Evolutionary conservation across 2,888 invertebrate genomes (phyloP).

Genomic region (Protonemura montana): DNA sequence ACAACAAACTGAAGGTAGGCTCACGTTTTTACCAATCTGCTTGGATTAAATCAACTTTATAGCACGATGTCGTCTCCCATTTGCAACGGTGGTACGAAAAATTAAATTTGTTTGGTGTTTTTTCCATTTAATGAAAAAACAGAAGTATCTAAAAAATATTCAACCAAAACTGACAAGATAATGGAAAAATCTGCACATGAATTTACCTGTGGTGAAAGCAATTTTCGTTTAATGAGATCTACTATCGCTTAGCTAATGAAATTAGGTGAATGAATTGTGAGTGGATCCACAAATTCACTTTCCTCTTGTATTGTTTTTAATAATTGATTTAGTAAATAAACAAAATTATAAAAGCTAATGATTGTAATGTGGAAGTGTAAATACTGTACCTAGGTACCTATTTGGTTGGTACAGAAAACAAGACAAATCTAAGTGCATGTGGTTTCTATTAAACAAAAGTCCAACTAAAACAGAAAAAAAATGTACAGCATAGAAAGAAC

Average conservation of each 20-base stretch:
- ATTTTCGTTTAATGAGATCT: background rate
- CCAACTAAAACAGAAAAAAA: background rate
- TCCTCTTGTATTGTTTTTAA: background rate
- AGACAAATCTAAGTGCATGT: background rate
- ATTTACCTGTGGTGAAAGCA: background rate
- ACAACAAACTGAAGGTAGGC: conserved; percentile 27
- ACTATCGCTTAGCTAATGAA: background rate
- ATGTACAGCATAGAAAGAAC: conserved; percentile 8
- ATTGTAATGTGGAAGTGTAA: background rate
- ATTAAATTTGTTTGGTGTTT: conserved; percentile 12
- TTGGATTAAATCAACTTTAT: background rate
- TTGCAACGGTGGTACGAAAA: background rate
- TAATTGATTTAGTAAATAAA: background rate
- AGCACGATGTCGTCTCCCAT: background rate
- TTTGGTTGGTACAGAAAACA: background rate
- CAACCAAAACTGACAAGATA: background rate
- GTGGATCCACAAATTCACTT: background rate
- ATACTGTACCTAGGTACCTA: background rate
- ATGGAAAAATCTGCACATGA: background rate
- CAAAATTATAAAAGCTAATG: background rate
- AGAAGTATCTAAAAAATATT: background rate
- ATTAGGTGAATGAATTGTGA: background rate
- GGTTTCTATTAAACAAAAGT: background rate
- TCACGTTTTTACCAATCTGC: background rate
- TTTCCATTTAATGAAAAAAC: conserved; percentile 12